Evolutionary conservation across 2,888 invertebrate genomes (phyloP), one percentile per base, ranked within the genome.

Genomic region (Rhorus exstirpatorius): DNA sequence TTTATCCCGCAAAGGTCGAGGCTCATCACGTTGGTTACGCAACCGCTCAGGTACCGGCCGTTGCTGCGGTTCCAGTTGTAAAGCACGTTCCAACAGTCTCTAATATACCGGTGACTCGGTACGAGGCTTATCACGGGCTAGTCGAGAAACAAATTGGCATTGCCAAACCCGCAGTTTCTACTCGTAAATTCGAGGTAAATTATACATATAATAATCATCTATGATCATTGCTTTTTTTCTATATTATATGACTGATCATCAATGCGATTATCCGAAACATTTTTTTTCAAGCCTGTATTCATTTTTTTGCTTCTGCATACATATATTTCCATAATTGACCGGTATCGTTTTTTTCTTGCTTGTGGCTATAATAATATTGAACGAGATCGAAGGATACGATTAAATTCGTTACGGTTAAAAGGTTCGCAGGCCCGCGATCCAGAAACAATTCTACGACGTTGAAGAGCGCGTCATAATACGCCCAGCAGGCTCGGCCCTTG

Each of bases 401-500:
- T 14, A n/a, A 58, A 44, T 38, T 26, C 17, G 38, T 46, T 12
- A 41, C 12, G 14, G 21, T 68, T 71, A 44, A 79, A 93, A 31
- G 93, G 93, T 95, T 8, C 94, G 95, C 79, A 94, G 95, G 81
- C 95, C 95, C 51, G 95, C 95, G 41, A 94, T 95, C 80, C 94
- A 95, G 86, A 95, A 95, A 90, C 94, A 95, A 88, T 95, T 95
- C 90, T 95, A 95, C 89, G 95, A 95, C 86, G 94, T 95, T 84
- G 95, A 95, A 87, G 95, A 95, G 86, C 94, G 94, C 60, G 94
- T 95, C 21, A 92, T 95, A 17, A 93, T 95, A 53, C 94, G 95
- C 26, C 95, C 95, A 0, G 95, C 94, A 3, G 95, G 95, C 31
- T 95, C 94, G 8, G 94, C 95, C 31, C 93, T 95, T 3, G 93